Conservation (phyloP, 2,113 vertebrate species). For the Aphelocoma coerulescens region DNA sequence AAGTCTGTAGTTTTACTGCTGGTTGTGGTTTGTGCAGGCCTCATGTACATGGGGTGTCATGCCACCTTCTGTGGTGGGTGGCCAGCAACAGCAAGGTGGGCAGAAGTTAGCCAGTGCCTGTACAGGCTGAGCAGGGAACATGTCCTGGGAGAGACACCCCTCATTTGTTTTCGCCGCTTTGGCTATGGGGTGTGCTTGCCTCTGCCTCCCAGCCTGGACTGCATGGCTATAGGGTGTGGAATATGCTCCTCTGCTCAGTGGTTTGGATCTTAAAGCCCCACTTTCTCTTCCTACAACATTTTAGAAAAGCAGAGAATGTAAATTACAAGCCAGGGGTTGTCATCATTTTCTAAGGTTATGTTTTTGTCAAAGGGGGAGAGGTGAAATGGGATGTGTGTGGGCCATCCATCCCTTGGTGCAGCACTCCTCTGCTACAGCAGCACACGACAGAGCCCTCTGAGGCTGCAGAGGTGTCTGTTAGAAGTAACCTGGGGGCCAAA, state of each 20-base stretch:
- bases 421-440: not conserved
- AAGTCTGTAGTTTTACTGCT: not conserved
- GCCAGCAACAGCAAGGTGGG: fast-evolving
- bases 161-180: fast-evolving
- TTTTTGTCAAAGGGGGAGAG: not conserved
- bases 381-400: not conserved
- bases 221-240: not conserved
- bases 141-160: not conserved
- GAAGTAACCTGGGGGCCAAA: not conserved
- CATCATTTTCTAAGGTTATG: not conserved
- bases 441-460: fast-evolving
- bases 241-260: not conserved
- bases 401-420: not conserved
- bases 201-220: not conserved
- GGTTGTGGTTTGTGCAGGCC: not conserved
- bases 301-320: not conserved
- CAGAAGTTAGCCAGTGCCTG: not conserved
- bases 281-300: not conserved
- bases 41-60: fast-evolving
- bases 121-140: fast-evolving
- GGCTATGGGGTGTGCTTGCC: not conserved
- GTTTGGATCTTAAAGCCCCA: not conserved
- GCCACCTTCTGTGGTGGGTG: not conserved
- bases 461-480: fast-evolving
- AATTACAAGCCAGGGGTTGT: not conserved